A percentile compares a stretch with the other conserved stretches of the same genome.
These are phyloP conservation scores for Podotricha telesiphe DNA, from an alignment of 2,888 invertebrate species.

Conservation along the genomic window DNA sequence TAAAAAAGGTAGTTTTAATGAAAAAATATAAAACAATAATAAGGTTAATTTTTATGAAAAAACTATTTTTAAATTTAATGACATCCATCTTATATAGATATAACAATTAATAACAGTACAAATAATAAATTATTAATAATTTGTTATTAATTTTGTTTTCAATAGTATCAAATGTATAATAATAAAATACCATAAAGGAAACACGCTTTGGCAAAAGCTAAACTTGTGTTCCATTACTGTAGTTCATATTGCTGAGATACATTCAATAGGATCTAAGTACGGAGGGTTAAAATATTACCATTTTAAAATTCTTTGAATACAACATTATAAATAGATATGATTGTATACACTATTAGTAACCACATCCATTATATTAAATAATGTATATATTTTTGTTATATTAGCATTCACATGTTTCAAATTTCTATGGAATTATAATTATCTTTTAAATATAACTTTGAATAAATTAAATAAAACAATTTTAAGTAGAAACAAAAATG, in stretches of 20 bases:
- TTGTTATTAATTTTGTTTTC: too few relatives aligned
- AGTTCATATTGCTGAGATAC: background rate
- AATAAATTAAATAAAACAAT: background rate
- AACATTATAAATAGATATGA: background rate
- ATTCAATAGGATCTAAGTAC: background rate
- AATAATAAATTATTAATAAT: too few relatives aligned
- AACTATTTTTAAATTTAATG: too few relatives aligned
- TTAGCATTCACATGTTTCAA: background rate
- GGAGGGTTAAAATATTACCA: background rate
- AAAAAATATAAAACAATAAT: too few relatives aligned
- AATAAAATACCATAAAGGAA: background rate
- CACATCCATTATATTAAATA: background rate
- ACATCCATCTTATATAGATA: too few relatives aligned
- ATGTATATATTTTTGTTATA: background rate
- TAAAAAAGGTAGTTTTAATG: too few relatives aligned
- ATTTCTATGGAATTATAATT: background rate
- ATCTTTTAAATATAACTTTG: background rate
- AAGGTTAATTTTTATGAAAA: too few relatives aligned
- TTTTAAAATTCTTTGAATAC: background rate
- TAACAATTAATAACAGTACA: too few relatives aligned
- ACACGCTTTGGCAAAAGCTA: background rate
- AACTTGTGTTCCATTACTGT: background rate
- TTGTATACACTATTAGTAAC: background rate
- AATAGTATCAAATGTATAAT: background rate
- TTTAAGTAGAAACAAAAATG: background rate